Percentiles rank a stretch among this genome's conserved stretches.
Conservation (phyloP, 1,140 invertebrate species). For the Eriosoma lanigerum region DNA sequence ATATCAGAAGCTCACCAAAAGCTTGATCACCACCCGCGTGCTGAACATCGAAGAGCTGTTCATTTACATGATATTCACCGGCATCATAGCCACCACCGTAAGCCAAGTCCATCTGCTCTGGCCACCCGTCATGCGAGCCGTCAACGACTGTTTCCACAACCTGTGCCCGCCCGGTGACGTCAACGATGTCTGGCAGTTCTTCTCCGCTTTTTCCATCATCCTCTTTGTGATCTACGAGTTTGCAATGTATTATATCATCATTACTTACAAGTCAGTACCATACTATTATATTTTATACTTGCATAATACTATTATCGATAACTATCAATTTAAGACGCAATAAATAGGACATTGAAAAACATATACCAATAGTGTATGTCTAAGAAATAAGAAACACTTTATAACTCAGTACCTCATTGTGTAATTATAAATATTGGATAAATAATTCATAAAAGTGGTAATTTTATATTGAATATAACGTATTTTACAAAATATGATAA, state of each 20-base stretch:
- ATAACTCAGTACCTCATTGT: no score
- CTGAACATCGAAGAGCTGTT: constrained; percentile 21
- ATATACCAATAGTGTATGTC: no score
- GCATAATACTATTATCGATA: no score
- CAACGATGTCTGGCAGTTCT: neutral
- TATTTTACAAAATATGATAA: no score
- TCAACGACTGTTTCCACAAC: constrained; percentile 21
- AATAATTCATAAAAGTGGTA: no score
- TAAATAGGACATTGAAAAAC: no score
- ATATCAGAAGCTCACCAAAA: neutral
- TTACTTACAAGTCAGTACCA: constrained; percentile 33
- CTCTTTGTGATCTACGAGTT: neutral
- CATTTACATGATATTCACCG: constrained; percentile 14
- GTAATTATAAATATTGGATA: no score
- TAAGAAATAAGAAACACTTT: no score
- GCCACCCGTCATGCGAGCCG: constrained; percentile 1
- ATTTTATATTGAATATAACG: no score
- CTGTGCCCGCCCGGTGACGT: constrained; percentile 19
- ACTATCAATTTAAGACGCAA: no score
- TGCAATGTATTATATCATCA: neutral
- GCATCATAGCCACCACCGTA: neutral
- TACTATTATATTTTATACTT: no score
- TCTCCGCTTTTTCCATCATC: neutral
- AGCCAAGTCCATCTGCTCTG: constrained; percentile 1
- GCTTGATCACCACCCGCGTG: neutral